Base-by-base conservation (phyloP, 64 coral and sea anemone genomes). In the Trachythela sp. region DNA sequence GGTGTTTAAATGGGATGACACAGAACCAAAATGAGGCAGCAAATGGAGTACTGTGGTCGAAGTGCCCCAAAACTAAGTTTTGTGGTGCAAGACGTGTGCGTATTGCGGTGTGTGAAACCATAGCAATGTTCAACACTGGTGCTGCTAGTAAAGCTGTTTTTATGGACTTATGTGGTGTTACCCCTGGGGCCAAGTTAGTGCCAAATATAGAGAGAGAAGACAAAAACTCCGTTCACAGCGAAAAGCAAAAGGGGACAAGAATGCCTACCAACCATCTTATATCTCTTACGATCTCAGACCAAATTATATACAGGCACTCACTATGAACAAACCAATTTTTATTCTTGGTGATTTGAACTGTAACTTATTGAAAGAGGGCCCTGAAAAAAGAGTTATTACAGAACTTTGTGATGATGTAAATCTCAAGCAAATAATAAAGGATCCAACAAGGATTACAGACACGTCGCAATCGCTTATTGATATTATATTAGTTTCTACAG, bases 1-100 rank as follows among this genome's bases (percentile, higher is more conserved):
- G 75, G 38, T 91, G 84, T 41, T 77, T 91, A 35, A 91, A 87
- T 77, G 84, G 90, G 0, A 17, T 91, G 22, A 91, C 84, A 27
- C 90, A 91, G 24, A 91, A 91, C 31, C 90, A 91, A 40, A 91
- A 91, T 75, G 90, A 91, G 54, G 54, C 40, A 35, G 84, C 45
- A 2, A 91, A 91, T 29, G 67, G 90, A 9, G 38, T 45, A 41
- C 24, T 90, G 29, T 85, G 89, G 89, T 90, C 89, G 48, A 11
- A 13, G 3, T 90, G 89, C n/a, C 83, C 83, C 2, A 90, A 90
- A 90, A 85, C 89, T 7, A 43, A 50, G 33, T 48, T 50, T 86
- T 91, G 84, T 86, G 90, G 84, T 0, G 40, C 43, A 17, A 85
- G 41, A 76, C 86, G 39, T 36, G 90, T 86, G 13, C 34, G 27